A percentile compares a stretch with the other conserved stretches of the same genome.
Conservation (phyloP, 2,888 invertebrate genomes). For the Cerastis rubricosa region DNA sequence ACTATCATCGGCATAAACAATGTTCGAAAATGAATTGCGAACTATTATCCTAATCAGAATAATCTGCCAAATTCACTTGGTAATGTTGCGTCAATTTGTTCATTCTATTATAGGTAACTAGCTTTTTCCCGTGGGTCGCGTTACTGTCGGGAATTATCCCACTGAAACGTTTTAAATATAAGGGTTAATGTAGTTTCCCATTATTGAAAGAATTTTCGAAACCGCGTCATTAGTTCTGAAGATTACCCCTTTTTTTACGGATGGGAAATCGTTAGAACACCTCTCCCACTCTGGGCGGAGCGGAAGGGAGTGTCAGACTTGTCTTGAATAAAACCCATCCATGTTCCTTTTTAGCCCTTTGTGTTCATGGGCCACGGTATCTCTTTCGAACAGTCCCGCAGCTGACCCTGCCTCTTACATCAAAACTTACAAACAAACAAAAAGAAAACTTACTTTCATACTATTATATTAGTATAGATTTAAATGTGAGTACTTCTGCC, state of each 20-base stretch:
- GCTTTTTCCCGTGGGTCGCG: not conserved
- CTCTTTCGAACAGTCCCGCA: too few species aligned
- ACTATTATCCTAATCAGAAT: conserved; percentile 46
- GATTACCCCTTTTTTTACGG: not conserved
- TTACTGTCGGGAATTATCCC: not conserved
- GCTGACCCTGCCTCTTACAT: too few species aligned
- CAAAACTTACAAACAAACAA: not conserved
- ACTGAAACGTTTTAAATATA: not conserved
- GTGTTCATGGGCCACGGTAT: too few species aligned
- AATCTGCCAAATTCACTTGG: conserved; percentile 50
- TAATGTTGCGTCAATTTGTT: conserved; percentile 32
- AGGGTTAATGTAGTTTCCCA: not conserved
- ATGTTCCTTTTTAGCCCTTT: too few species aligned
- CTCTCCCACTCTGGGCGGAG: not conserved
- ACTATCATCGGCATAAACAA: conserved; percentile 37
- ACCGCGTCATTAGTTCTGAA: not conserved
- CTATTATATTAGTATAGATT: conserved; percentile 28
- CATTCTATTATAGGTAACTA: conserved; percentile 69
- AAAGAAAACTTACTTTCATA: not conserved
- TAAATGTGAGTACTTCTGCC: conserved; percentile 75
- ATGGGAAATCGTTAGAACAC: not conserved
- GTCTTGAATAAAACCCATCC: too few species aligned
- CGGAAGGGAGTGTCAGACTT: too few species aligned
- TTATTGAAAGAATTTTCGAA: not conserved
- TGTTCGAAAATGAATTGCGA: conserved; percentile 38